A percentile compares a stretch with the other conserved stretches of the same genome.
Conservation (phyloP, 2,113 vertebrate genomes). For the Gallinago media region DNA sequence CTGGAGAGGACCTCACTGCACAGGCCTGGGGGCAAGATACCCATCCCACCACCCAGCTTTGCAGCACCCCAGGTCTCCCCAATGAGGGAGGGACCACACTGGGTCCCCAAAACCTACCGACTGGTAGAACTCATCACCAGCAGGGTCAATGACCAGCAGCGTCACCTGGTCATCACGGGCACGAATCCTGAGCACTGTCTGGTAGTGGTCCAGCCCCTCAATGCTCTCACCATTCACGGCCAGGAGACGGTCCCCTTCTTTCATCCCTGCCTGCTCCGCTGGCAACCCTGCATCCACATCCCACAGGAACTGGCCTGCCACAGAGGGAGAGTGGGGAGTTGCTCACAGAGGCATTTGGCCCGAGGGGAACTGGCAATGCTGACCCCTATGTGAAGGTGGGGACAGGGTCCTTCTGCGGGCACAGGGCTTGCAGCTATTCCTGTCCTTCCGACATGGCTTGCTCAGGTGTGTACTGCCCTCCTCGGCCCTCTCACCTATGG, state of each 20-base stretch:
- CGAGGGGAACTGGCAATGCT: not conserved
- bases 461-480: not conserved
- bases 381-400: fast-evolving
- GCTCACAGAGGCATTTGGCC: not conserved
- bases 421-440: not conserved
- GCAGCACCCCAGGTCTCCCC: not conserved
- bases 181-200: constrained; percentile 83
- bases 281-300: constrained; percentile 89
- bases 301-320: constrained; percentile 86
- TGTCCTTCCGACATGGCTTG: not conserved
- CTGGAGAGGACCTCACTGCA: not conserved
- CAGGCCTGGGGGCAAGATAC: not conserved
- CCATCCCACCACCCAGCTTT: not conserved
- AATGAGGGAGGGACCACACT: not conserved
- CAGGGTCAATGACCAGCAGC: constrained; percentile 79
- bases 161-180: constrained; percentile 75
- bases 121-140: constrained; percentile 83
- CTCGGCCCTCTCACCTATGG: constrained; percentile 74
- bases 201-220: constrained; percentile 84
- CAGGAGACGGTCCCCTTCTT: constrained; percentile 88
- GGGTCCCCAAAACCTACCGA: constrained; percentile 65
- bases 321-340: not conserved
- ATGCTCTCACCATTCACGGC: constrained; percentile 89
- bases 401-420: not conserved
- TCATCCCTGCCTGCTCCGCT: constrained; percentile 88